phyloP scores from a whole-genome alignment of 2,113 vertebrate species.

The Leuciscus idus region DNA sequence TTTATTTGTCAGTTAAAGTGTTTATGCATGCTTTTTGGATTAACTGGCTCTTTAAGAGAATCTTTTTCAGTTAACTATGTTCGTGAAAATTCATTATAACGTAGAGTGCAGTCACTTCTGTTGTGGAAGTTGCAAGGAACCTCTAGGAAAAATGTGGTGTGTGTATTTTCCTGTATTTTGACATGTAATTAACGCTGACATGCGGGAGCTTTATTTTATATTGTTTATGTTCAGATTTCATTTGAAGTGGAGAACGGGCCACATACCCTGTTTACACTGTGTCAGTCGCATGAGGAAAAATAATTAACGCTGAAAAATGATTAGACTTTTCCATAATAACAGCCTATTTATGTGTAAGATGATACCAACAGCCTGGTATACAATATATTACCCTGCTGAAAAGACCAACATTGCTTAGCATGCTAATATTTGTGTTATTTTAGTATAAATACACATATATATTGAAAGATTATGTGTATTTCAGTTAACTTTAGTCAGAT shows the following conservation, averaged over 20 bases:
- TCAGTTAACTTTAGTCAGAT: no score
- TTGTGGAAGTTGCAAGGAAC: not conserved
- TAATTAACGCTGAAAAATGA: not conserved
- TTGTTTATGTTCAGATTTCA: not conserved
- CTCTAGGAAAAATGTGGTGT: not conserved
- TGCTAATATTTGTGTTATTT: not conserved
- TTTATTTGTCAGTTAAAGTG: not conserved
- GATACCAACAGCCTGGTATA: constrained; percentile 11
- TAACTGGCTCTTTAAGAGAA: not conserved
- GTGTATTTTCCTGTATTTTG: not conserved
- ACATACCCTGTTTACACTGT: not conserved
- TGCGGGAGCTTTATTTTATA: not conserved
- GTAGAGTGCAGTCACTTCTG: not conserved
- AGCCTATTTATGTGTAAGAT: not conserved
- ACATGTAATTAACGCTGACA: constrained; percentile 17
- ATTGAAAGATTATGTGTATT: no score
- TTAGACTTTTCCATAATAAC: not conserved
- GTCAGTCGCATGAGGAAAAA: not conserved
- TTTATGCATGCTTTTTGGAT: not conserved
- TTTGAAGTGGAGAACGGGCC: constrained; percentile 3
- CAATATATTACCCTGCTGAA: not conserved
- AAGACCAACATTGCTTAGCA: not conserved
- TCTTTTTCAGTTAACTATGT: not conserved
- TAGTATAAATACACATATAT: no score
- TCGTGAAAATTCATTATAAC: not conserved